phyloP scores from a whole-genome alignment of 1,140 invertebrate species.

The Lutraria rhynchaena region DNA sequence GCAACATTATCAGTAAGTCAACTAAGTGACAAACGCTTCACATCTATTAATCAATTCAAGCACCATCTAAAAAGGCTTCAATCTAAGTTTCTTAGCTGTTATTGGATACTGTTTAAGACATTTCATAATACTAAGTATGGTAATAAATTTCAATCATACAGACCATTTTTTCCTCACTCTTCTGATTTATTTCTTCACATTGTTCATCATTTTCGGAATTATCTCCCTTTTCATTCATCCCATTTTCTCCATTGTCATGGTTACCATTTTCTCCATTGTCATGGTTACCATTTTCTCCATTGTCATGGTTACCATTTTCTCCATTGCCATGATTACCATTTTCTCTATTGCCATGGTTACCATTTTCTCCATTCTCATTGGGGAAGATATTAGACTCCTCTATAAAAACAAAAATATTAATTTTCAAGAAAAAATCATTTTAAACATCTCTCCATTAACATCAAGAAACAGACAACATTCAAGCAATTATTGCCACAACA shows the following conservation, averaged over 20 bases:
- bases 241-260: constrained; percentile 13
- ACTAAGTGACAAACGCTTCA: too few species aligned
- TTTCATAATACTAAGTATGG: too few species aligned
- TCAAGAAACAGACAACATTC: too few species aligned
- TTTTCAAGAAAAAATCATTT: background rate
- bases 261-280: constrained; percentile 36
- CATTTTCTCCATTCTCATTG: constrained; percentile 30
- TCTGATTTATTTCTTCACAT: background rate
- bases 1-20: too few species aligned
- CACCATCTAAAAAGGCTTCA: too few species aligned
- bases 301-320: constrained; percentile 39
- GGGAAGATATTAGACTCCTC: constrained; percentile 1
- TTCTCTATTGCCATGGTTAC: constrained; percentile 14
- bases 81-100: too few species aligned
- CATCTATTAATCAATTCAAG: too few species aligned
- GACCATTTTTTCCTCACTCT: too few species aligned
- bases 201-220: background rate
- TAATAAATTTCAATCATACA: too few species aligned
- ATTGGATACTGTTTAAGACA: too few species aligned
- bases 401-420: background rate
- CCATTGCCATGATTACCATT: background rate
- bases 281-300: background rate
- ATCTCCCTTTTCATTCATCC: constrained; percentile 41
- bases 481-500: too few species aligned
- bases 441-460: too few species aligned